Conservation (phyloP, 1,140 invertebrate species). For the Pogonomyrmex californicus region DNA sequence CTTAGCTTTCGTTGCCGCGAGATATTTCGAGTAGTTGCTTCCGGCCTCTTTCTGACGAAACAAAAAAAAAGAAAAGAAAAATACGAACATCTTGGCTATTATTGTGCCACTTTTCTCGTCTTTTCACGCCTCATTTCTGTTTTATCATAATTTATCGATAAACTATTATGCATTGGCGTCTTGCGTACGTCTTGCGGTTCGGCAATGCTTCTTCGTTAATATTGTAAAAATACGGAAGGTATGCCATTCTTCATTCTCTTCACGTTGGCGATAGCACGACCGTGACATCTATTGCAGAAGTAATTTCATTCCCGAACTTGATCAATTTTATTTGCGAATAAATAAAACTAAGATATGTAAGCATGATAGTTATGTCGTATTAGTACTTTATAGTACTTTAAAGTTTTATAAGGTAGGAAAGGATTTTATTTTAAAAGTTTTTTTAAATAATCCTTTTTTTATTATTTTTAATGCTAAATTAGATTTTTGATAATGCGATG, state of each 20-base stretch:
- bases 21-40: neutral
- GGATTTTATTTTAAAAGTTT: neutral
- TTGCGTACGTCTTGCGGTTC: neutral
- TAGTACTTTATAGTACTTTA: neutral
- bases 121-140: too few relatives aligned
- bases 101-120: neutral
- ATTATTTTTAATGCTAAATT: neutral
- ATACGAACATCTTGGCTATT: neutral
- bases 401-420: neutral
- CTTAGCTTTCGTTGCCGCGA: neutral
- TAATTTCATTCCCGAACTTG: slow-evolving; percentile 47
- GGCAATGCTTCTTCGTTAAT: slow-evolving; percentile 23
- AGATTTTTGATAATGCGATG: neutral
- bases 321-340: slow-evolving; percentile 7
- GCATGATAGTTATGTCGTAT: neutral
- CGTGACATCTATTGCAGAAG: slow-evolving; percentile 49
- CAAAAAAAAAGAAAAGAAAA: neutral
- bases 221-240: slow-evolving; percentile 25
- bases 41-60: neutral
- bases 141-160: slow-evolving; percentile 2
- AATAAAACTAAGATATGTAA: neutral
- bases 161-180: neutral
- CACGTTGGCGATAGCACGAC: slow-evolving; percentile 12
- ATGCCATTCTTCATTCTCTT: slow-evolving; percentile 22
- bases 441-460: neutral